A percentile compares a stretch with the other conserved stretches of the same genome.
phyloP scores from a whole-genome alignment of 2,113 vertebrate species.

The Ellobius talpinus region DNA sequence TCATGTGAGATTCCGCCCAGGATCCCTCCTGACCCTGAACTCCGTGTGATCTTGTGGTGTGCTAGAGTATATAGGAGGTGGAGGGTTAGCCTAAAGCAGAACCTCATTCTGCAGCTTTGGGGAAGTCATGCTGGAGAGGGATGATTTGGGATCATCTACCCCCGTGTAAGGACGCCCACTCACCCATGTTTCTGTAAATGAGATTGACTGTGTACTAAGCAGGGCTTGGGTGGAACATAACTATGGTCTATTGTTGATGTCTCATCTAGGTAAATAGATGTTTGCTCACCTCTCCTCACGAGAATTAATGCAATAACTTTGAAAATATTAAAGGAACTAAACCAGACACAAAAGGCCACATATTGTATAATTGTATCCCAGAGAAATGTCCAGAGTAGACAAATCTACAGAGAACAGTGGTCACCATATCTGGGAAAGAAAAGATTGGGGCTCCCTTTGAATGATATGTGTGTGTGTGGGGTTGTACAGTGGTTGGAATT shows the following conservation, averaged over 20 bases:
- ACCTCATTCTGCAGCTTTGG: background rate
- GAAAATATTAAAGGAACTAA: background rate
- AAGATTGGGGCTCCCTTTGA: background rate
- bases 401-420: background rate
- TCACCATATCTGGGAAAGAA: background rate
- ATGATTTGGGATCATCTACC: background rate
- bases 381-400: background rate
- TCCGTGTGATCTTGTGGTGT: background rate
- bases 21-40: background rate
- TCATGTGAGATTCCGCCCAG: background rate
- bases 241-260: background rate
- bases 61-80: background rate
- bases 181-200: background rate
- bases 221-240: background rate
- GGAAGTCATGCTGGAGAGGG: background rate
- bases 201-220: background rate
- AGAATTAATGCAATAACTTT: background rate
- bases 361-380: background rate
- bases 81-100: background rate
- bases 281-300: background rate
- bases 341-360: background rate
- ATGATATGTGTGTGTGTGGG: background rate
- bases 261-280: background rate
- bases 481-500: background rate
- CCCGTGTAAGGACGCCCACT: background rate